A percentile compares a stretch with the other conserved stretches of the same genome.
phyloP scores from a whole-genome alignment of 1,140 invertebrate genomes.

The Aphaenogaster rudis region DNA sequence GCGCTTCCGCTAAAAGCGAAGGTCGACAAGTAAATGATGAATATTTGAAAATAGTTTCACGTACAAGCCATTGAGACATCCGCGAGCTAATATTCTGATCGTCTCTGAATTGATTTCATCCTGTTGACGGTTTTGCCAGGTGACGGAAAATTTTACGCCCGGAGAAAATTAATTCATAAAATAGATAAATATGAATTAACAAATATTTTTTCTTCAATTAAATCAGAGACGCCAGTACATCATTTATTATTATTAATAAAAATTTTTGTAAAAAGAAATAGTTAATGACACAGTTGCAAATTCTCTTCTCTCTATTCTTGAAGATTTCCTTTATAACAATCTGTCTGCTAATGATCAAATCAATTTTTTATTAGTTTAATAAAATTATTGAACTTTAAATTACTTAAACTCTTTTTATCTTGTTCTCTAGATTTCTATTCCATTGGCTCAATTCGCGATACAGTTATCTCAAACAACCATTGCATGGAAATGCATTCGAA shows the following conservation, averaged over 20 bases:
- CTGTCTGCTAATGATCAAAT: neutral
- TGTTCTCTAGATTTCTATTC: slow-evolving; percentile 89
- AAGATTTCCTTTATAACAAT: neutral
- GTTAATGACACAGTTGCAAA: neutral
- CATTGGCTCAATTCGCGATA: slow-evolving; percentile 88
- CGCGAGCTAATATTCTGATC: slow-evolving; percentile 59
- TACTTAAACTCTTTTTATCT: neutral
- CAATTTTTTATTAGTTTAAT: neutral
- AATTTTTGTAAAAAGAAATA: neutral
- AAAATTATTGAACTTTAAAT: neutral
- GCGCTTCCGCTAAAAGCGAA: slow-evolving; percentile 61
- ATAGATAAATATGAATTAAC: neutral
- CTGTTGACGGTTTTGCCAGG: slow-evolving; percentile 28
- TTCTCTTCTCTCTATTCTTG: neutral
- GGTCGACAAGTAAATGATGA: slow-evolving; percentile 47
- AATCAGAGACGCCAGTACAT: neutral
- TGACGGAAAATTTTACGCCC: neutral
- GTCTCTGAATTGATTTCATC: slow-evolving; percentile 55
- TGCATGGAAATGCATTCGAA: slow-evolving; percentile 76
- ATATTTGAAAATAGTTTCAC: slow-evolving; percentile 75
- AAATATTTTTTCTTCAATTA: neutral
- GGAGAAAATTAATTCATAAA: neutral
- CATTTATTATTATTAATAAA: neutral
- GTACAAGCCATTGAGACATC: slow-evolving; percentile 69
- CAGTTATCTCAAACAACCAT: slow-evolving; percentile 70